Percentiles rank a stretch among this genome's conserved stretches.
Conservation (phyloP, 2,113 vertebrate genomes). For the Cynopterus brachyotis region DNA sequence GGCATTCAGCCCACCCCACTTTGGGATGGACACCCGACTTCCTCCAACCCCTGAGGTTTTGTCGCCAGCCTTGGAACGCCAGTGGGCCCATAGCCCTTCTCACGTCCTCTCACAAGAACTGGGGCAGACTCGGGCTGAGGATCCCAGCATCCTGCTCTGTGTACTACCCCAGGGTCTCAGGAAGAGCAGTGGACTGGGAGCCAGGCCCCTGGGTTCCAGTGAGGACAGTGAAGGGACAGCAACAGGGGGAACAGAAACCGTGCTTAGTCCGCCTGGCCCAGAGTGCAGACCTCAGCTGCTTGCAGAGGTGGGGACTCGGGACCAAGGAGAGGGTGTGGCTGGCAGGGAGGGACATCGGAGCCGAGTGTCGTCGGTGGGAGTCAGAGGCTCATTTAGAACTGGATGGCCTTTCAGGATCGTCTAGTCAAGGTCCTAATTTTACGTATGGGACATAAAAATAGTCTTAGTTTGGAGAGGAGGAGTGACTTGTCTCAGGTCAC, state of each 20-base stretch:
- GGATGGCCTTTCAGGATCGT: not conserved
- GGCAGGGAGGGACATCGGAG: not conserved
- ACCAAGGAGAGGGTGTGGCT: not conserved
- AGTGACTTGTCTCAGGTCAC: not conserved
- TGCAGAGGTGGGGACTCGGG: not conserved
- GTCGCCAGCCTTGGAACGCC: not conserved
- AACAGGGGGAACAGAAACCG: too few species aligned
- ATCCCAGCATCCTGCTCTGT: not conserved
- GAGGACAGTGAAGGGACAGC: not conserved
- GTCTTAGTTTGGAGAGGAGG: not conserved
- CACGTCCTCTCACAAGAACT: not conserved
- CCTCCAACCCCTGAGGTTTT: not conserved
- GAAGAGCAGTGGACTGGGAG: not conserved
- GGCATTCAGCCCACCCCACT: not conserved
- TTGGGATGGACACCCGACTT: not conserved
- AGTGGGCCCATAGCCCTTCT: not conserved
- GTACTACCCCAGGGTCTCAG: not conserved
- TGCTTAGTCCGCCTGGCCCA: not conserved
- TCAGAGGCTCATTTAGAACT: not conserved
- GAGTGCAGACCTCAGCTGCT: not conserved
- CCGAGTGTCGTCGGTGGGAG: not conserved
- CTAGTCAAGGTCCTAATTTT: not conserved
- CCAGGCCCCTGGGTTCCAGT: not conserved
- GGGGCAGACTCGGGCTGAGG: rapidly evolving
- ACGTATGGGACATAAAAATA: not conserved